These are phyloP conservation scores for Poecile montanus DNA, from an alignment of 2,797 vertebrate genomes.

Conservation along the genomic window DNA sequence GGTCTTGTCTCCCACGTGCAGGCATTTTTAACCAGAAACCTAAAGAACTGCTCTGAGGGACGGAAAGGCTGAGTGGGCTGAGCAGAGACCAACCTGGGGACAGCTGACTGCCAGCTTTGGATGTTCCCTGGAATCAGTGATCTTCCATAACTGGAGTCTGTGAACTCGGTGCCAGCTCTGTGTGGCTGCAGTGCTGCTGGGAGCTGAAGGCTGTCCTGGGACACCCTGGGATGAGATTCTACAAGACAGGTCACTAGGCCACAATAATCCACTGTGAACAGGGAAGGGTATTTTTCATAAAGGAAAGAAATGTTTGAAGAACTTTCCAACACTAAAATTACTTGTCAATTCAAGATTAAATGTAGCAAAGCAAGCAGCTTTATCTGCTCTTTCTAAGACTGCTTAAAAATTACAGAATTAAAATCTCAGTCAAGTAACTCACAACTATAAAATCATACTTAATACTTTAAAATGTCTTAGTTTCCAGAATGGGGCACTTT, in stretches of 20 bases:
- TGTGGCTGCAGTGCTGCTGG: background rate
- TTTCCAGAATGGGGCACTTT: background rate
- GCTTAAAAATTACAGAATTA: background rate
- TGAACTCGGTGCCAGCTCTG: background rate
- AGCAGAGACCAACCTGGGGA: background rate
- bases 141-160: rapidly evolving
- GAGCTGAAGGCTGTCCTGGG: background rate
- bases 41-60: background rate
- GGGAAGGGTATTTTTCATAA: background rate
- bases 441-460: background rate
- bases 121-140: background rate
- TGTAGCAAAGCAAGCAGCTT: background rate
- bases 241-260: background rate
- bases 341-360: background rate
- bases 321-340: background rate
- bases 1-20: rapidly evolving
- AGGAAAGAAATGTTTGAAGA: background rate
- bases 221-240: background rate
- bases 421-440: background rate
- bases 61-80: background rate
- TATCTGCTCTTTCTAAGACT: background rate
- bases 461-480: background rate
- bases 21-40: background rate
- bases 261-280: background rate
- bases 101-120: background rate